Evolutionary conservation across 1,140 invertebrate species (phyloP).

Genomic region (Aporrectodea caliginosa): DNA sequence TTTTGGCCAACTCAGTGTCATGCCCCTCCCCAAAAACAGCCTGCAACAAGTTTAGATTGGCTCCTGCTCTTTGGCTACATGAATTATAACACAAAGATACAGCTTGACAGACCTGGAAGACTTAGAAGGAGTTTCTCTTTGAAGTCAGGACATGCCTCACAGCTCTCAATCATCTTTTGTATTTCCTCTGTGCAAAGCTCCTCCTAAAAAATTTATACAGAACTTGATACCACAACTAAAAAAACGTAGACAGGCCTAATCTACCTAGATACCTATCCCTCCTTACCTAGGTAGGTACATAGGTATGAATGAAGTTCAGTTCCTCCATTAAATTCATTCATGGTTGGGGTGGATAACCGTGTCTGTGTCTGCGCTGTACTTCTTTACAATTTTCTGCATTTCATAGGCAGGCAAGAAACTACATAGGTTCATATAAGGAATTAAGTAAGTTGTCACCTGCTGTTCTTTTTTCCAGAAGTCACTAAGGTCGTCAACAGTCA

Average conservation of each 20-base stretch:
- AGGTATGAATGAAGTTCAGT: not conserved
- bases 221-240: too few relatives aligned
- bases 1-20: too few relatives aligned
- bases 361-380: not conserved
- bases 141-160: not conserved
- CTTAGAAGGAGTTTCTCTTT: not conserved
- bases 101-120: not conserved
- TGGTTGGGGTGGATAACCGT: not conserved
- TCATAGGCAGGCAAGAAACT: too few relatives aligned
- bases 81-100: not conserved
- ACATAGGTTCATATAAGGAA: not conserved
- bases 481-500: not conserved
- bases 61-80: too few relatives aligned
- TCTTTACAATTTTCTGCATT: too few relatives aligned
- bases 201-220: not conserved
- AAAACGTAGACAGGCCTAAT: not conserved
- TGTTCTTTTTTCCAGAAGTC: not conserved
- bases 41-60: not conserved
- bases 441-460: not conserved
- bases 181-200: not conserved
- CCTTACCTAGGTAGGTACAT: not conserved
- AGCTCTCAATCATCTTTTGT: not conserved
- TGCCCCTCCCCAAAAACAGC: not conserved
- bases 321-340: not conserved
- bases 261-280: not conserved